Evolutionary conservation across 2,888 invertebrate species (phyloP).

Genomic region (Calliopum simillimum): DNA sequence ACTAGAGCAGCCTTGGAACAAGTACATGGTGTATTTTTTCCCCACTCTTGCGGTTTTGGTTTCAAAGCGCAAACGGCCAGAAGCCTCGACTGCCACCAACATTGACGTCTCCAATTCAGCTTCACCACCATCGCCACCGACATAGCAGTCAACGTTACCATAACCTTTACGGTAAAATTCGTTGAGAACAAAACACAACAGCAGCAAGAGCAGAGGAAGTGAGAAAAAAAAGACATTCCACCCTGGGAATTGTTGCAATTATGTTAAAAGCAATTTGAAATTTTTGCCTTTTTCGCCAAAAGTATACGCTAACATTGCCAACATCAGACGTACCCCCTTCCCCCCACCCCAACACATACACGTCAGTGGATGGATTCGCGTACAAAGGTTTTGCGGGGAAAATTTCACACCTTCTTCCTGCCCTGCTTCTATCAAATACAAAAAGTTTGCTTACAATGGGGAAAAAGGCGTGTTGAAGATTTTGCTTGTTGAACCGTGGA

Average conservation of each 20-base stretch:
- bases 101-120: neutral
- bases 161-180: neutral
- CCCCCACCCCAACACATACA: neutral
- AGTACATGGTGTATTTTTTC: neutral
- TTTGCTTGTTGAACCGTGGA: conserved; percentile 20
- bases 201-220: too few species aligned
- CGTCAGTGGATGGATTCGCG: neutral
- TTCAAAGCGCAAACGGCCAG: conserved; percentile 13
- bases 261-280: conserved; percentile 60
- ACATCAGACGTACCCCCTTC: neutral
- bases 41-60: neutral
- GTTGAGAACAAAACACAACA: neutral
- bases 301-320: neutral
- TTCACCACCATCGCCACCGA: too few species aligned
- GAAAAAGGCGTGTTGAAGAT: neutral
- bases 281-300: conserved; percentile 11
- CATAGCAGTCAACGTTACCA: too few species aligned
- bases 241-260: conserved; percentile 57
- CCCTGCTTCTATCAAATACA: neutral
- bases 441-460: too few species aligned
- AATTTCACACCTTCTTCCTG: neutral
- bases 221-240: neutral
- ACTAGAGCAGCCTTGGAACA: too few species aligned
- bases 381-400: too few species aligned
- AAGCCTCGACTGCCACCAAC: conserved; percentile 6